A percentile compares a stretch with the other conserved stretches of the same genome.
These are phyloP conservation scores for Ceratoteleas bidentatus DNA, from an alignment of 1,140 invertebrate genomes.

Conservation along the genomic window DNA sequence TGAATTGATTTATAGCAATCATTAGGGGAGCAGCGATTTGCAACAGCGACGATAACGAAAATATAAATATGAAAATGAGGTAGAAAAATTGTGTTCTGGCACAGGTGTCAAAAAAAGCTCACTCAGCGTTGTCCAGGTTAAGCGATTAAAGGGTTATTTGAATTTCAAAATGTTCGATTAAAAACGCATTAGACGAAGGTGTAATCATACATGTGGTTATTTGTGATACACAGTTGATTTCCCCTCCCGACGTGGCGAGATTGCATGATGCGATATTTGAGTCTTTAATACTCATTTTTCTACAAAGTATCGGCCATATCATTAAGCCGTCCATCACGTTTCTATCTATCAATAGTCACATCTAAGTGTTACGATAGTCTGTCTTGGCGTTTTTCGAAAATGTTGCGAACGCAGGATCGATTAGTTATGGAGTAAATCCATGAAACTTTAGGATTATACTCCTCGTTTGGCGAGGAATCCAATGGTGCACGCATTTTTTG, in stretches of 20 bases:
- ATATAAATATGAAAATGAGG: conserved; percentile 10
- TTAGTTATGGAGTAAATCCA: too few relatives aligned
- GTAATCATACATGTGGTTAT: conserved; percentile 27
- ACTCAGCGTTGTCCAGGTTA: background rate
- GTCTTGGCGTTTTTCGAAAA: background rate
- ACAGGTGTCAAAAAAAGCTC: too few relatives aligned
- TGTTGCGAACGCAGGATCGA: background rate
- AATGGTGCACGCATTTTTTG: too few relatives aligned
- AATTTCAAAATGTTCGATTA: conserved; percentile 80
- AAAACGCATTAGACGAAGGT: conserved; percentile 77
- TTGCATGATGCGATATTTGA: conserved; percentile 47
- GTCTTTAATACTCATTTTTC: conserved; percentile 49
- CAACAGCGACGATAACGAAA: too few relatives aligned
- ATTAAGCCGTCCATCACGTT: conserved; percentile 34
- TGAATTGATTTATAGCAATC: too few relatives aligned
- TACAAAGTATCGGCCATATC: conserved; percentile 47
- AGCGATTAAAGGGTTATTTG: conserved; percentile 66
- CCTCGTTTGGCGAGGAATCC: too few relatives aligned
- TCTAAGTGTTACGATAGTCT: conserved; percentile 9
- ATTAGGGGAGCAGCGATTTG: too few relatives aligned
- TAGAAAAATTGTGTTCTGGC: conserved; percentile 1
- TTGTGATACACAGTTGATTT: conserved; percentile 19
- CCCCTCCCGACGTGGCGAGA: conserved; percentile 25
- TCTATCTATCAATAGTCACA: conserved; percentile 30
- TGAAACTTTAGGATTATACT: too few relatives aligned